Conservation (phyloP, 2,113 vertebrate genomes). For the Heptranchias perlo region DNA sequence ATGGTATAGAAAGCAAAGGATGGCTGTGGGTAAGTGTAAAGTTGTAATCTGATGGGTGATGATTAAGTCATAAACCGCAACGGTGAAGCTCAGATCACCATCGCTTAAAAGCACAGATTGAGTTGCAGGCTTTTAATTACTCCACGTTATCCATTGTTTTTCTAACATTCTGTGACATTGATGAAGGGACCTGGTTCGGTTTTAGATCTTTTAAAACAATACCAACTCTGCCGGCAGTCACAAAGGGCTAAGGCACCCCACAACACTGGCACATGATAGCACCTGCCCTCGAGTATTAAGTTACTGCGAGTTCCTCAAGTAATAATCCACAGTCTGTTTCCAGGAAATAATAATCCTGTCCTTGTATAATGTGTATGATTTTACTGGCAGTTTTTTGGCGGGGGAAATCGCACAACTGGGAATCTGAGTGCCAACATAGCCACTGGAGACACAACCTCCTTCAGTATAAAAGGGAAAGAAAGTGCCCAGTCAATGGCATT, state of each 20-base stretch:
- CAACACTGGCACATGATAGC: background rate
- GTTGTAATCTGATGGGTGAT: background rate
- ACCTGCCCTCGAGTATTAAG: background rate
- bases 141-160: background rate
- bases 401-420: background rate
- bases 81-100: background rate
- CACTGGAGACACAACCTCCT: too few species aligned
- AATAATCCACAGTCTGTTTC: background rate
- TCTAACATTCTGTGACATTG: background rate
- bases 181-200: background rate
- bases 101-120: background rate
- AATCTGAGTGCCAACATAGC: background rate
- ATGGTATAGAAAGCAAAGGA: background rate
- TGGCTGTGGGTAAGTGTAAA: background rate
- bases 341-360: background rate
- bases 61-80: background rate
- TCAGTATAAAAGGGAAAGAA: background rate
- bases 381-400: background rate
- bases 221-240: background rate
- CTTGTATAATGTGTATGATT: background rate
- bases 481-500: background rate
- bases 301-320: background rate
- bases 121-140: background rate
- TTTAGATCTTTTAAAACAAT: background rate
- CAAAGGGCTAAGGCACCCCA: background rate